A percentile compares a stretch with the other conserved stretches of the same genome.
Evolutionary conservation across 2,888 invertebrate genomes (phyloP).

Genomic region (Sisyra terminalis): DNA sequence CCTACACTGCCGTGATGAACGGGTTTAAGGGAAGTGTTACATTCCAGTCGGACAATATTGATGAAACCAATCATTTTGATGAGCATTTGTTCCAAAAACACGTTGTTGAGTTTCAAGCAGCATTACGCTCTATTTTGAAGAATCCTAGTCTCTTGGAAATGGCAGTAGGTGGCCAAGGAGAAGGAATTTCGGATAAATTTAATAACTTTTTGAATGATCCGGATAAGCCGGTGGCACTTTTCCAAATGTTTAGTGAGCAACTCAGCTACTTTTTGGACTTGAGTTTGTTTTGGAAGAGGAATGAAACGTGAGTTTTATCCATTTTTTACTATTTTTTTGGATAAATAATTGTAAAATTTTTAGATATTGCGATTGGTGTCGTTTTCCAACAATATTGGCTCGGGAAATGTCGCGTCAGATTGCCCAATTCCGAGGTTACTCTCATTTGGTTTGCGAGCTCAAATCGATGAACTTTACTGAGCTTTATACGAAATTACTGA

Average conservation of each 20-base stretch:
- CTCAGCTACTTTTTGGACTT: conserved; percentile 2
- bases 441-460: conserved; percentile 31
- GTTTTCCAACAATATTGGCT: conserved; percentile 31
- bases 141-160: neutral
- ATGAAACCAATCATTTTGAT: too few species aligned
- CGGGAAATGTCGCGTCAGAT: conserved; percentile 38
- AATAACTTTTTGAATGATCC: too few species aligned
- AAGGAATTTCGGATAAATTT: too few species aligned
- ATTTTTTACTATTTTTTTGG: neutral
- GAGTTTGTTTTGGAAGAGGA: neutral
- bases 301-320: conserved; percentile 1
- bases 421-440: conserved; percentile 34
- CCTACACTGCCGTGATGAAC: too few species aligned
- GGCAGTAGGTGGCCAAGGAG: too few species aligned
- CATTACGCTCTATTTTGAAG: neutral
- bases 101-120: neutral
- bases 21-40: too few species aligned
- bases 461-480: conserved; percentile 26
- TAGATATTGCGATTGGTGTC: conserved; percentile 32
- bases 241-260: neutral
- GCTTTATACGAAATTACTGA: conserved; percentile 26
- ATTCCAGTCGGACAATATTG: too few species aligned
- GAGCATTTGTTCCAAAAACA: neutral
- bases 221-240: conserved; percentile 2
- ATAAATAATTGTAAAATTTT: conserved; percentile 4